Conservation (phyloP, 2,113 vertebrate genomes). For the Aegotheles bennettii region DNA sequence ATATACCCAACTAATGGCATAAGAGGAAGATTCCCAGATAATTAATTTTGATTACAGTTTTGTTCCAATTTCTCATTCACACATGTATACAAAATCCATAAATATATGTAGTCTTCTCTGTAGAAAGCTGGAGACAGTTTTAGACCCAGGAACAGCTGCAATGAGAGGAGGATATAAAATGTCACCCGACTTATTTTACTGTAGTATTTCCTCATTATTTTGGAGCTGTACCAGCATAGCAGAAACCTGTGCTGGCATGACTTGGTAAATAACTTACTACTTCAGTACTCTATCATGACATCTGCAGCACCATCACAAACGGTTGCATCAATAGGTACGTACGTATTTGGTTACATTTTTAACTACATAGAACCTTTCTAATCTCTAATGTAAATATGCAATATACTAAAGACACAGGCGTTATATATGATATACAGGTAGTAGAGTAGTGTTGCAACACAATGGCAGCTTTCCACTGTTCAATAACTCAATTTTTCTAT, state of each 20-base stretch:
- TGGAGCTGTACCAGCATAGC: background rate
- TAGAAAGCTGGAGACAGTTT: background rate
- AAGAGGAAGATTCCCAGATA: background rate
- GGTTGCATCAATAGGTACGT: background rate
- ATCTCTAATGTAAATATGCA: background rate
- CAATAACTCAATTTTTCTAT: constrained; percentile 28
- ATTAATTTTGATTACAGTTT: background rate
- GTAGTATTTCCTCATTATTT: background rate
- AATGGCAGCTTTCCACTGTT: background rate
- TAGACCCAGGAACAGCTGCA: background rate
- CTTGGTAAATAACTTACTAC: background rate
- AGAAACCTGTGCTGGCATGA: background rate
- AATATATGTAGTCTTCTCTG: background rate
- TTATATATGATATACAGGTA: background rate
- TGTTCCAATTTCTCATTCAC: background rate
- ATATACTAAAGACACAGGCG: background rate
- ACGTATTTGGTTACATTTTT: background rate
- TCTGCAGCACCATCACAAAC: background rate
- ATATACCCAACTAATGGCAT: background rate
- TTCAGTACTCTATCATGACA: background rate
- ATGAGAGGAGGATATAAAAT: background rate
- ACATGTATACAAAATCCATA: background rate
- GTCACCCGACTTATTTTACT: background rate
- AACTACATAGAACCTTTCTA: background rate
- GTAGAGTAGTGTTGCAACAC: background rate